Evolutionary conservation across 1,140 invertebrate genomes (phyloP).

Genomic region (Eulimnadia texana): DNA sequence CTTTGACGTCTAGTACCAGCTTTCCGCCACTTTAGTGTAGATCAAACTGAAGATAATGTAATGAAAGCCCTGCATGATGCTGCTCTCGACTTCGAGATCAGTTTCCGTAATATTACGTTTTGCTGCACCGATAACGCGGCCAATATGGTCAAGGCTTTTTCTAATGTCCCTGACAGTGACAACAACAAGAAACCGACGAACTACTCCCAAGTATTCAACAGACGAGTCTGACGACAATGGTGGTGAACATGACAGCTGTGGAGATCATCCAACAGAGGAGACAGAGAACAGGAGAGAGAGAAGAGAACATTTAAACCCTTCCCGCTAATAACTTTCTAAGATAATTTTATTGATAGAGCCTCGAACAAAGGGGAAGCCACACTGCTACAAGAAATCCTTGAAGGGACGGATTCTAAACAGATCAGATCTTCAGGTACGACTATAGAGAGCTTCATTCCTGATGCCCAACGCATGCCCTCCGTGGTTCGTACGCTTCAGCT

Average conservation of each 20-base stretch:
- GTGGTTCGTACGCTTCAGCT: background rate
- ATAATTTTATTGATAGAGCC: background rate
- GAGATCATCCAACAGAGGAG: no score
- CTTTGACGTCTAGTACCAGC: background rate
- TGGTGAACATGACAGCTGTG: background rate
- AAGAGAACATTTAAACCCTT: no score
- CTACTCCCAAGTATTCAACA: background rate
- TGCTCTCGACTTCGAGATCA: background rate
- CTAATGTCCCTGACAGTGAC: background rate
- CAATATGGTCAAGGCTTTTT: constrained; percentile 6
- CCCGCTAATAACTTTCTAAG: background rate
- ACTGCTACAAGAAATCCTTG: background rate
- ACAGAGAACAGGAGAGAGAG: no score
- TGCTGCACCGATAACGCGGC: constrained; percentile 4
- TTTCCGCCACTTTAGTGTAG: background rate
- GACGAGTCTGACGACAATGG: background rate
- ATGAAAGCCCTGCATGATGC: background rate
- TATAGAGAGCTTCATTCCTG: background rate
- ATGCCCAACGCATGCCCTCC: constrained; percentile 3
- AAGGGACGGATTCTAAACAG: background rate
- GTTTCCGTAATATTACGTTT: background rate
- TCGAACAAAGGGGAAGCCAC: background rate
- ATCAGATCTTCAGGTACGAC: background rate
- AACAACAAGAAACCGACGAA: background rate
- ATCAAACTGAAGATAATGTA: background rate